Percentiles rank a stretch among this genome's conserved stretches.
Conservation (phyloP, 2,888 invertebrate genomes). For the Ptilodon capucinus region DNA sequence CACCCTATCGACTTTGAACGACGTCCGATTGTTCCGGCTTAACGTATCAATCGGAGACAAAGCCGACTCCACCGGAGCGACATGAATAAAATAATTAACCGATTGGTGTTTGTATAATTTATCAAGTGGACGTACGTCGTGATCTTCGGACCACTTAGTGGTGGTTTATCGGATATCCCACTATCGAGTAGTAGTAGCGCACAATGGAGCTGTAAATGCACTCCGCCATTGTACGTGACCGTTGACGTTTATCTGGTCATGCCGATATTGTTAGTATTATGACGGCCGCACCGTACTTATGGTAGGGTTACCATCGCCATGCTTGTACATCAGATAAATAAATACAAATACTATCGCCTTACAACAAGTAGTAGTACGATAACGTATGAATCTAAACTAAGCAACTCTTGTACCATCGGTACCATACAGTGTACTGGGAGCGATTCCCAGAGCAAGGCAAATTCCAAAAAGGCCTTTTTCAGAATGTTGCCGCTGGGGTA, state of each 20-base stretch:
- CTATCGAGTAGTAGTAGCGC: slow-evolving; percentile 52
- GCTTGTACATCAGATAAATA: neutral
- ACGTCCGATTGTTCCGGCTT: slow-evolving; percentile 78
- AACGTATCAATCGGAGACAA: slow-evolving; percentile 81
- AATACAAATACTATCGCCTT: neutral
- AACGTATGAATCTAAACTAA: too few relatives aligned
- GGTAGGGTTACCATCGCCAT: neutral
- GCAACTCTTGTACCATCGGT: too few relatives aligned
- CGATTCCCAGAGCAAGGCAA: too few relatives aligned
- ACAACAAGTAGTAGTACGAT: neutral
- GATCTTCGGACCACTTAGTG: slow-evolving; percentile 71
- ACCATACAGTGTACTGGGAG: too few relatives aligned
- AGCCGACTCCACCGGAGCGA: slow-evolving; percentile 76
- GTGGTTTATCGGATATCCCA: slow-evolving; percentile 66
- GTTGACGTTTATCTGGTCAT: slow-evolving; percentile 53
- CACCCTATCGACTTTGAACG: slow-evolving; percentile 50
- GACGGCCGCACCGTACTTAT: slow-evolving; percentile 15
- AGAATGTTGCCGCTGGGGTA: too few relatives aligned
- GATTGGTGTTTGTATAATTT: slow-evolving; percentile 82
- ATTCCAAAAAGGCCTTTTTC: too few relatives aligned
- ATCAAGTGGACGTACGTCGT: slow-evolving; percentile 62
- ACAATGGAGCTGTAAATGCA: slow-evolving; percentile 72
- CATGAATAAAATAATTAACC: slow-evolving; percentile 82
- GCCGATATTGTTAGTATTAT: slow-evolving; percentile 47
- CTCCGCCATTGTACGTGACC: slow-evolving; percentile 56